phyloP scores from a whole-genome alignment of 2,888 invertebrate genomes.

The Syrphus vitripennis region DNA sequence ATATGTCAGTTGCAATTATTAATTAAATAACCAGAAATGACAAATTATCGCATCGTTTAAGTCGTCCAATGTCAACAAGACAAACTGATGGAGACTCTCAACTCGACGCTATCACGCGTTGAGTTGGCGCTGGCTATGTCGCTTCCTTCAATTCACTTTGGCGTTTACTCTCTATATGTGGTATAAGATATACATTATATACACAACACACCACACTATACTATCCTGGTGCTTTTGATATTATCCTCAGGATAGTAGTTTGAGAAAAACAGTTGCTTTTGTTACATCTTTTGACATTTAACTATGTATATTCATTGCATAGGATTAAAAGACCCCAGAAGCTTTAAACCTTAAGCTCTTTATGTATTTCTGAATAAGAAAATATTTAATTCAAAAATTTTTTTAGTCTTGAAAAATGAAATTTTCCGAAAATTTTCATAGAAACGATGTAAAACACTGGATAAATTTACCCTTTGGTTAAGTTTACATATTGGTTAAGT shows the following conservation, averaged over 20 bases:
- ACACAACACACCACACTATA: too few relatives aligned
- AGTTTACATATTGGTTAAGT: too few relatives aligned
- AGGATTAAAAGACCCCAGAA: too few relatives aligned
- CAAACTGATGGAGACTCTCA: slow-evolving; percentile 28
- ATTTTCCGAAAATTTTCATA: too few relatives aligned
- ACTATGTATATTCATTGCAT: too few relatives aligned
- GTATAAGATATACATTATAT: background rate
- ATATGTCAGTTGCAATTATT: slow-evolving; percentile 66
- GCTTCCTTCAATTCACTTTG: background rate
- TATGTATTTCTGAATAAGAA: too few relatives aligned
- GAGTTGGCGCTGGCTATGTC: slow-evolving; percentile 10
- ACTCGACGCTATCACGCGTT: background rate
- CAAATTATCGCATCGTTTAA: slow-evolving; percentile 69
- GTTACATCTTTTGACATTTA: too few relatives aligned
- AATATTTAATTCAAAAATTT: too few relatives aligned
- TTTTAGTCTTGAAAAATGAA: too few relatives aligned
- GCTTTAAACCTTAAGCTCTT: too few relatives aligned
- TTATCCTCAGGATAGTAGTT: slow-evolving; percentile 9
- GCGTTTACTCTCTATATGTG: background rate
- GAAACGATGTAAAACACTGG: too few relatives aligned
- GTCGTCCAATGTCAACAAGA: slow-evolving; percentile 58
- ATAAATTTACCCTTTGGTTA: too few relatives aligned
- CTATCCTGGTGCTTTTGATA: background rate
- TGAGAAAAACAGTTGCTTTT: background rate
- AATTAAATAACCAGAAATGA: slow-evolving; percentile 71